A percentile compares a stretch with the other conserved stretches of the same genome.
phyloP scores from a whole-genome alignment of 2,797 vertebrate species.

The Hipposideros larvatus region DNA sequence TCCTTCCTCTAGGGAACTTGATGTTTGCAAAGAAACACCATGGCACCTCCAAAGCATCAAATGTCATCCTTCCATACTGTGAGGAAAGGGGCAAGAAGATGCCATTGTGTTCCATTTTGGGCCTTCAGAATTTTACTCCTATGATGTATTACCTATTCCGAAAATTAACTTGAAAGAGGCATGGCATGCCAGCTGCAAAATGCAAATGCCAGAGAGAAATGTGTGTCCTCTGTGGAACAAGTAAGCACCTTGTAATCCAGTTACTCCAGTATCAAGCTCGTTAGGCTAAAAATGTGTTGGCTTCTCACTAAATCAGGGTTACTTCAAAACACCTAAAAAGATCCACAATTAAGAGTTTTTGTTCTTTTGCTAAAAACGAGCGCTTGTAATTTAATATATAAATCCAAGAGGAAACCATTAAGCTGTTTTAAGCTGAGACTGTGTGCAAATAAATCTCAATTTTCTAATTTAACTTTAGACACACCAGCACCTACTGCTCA shows the following conservation, averaged over 20 bases:
- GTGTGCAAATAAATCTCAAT: background rate
- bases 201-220: background rate
- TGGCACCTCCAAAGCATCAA: background rate
- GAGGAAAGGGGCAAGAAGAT: background rate
- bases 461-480: constrained; percentile 48
- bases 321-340: background rate
- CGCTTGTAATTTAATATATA: background rate
- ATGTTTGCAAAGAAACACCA: background rate
- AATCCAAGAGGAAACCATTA: background rate
- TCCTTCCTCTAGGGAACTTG: background rate
- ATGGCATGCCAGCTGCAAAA: background rate
- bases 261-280: background rate
- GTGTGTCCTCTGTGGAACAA: background rate
- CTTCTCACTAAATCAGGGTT: background rate
- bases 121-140: background rate
- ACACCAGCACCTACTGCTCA: background rate
- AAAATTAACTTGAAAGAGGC: background rate
- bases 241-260: background rate
- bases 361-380: background rate
- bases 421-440: background rate
- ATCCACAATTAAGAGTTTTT: background rate
- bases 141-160: background rate
- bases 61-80: background rate
- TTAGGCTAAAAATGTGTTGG: background rate
- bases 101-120: background rate